A percentile compares a stretch with the other conserved stretches of the same genome.
These are phyloP conservation scores for Corythoichthys intestinalis DNA, from an alignment of 2,113 vertebrate genomes.

Conservation along the genomic window DNA sequence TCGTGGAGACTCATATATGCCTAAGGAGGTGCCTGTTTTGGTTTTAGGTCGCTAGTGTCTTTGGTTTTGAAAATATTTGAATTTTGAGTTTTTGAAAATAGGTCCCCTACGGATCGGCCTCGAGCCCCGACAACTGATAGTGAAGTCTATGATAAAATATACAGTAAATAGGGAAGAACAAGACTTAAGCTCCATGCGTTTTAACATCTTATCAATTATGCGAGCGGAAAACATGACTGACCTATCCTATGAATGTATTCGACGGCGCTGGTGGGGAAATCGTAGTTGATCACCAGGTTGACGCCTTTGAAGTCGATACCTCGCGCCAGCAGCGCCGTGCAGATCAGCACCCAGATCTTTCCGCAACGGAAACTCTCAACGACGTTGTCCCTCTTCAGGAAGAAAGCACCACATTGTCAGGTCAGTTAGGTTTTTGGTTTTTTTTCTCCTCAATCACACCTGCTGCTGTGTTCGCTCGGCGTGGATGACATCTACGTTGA, in stretches of 20 bases:
- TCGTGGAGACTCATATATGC: too few species aligned
- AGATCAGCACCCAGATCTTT: slow-evolving; percentile 97
- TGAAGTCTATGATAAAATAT: too few species aligned
- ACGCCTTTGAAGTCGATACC: slow-evolving; percentile 98
- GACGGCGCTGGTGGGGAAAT: slow-evolving; percentile 90
- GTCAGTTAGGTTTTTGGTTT: not conserved
- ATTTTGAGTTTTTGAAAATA: too few species aligned
- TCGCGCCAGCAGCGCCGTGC: slow-evolving; percentile 89
- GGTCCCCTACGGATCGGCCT: too few species aligned
- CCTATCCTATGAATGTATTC: slow-evolving; percentile 97
- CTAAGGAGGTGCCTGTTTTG: too few species aligned
- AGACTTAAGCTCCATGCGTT: too few species aligned
- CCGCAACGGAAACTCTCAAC: slow-evolving; percentile 89
- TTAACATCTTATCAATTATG: not conserved
- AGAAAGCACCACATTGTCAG: not conserved
- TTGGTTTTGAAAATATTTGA: too few species aligned
- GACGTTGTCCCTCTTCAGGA: slow-evolving; percentile 86
- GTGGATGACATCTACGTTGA: slow-evolving; percentile 96
- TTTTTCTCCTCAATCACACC: slow-evolving; percentile 53
- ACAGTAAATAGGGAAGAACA: too few species aligned
- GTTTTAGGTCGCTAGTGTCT: too few species aligned
- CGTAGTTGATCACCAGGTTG: slow-evolving; percentile 93
- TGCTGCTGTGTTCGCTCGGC: slow-evolving; percentile 92
- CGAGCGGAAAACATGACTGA: slow-evolving; percentile 47
- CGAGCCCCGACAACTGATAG: too few species aligned